phyloP scores from a whole-genome alignment of 2,888 invertebrate genomes.

The Myopa tessellatipennis region DNA sequence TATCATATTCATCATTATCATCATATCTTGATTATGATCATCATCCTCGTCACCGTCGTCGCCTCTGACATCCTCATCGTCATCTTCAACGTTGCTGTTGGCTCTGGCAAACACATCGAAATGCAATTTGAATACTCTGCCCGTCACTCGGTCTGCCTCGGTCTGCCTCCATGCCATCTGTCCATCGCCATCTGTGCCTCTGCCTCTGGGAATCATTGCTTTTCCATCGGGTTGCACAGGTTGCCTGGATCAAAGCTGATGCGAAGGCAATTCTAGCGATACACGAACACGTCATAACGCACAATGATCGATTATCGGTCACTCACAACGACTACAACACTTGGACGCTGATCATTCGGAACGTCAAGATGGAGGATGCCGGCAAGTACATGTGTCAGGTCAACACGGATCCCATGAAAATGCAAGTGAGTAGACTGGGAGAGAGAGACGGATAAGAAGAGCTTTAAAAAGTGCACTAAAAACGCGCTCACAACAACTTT shows the following conservation, averaged over 20 bases:
- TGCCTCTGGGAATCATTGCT: constrained; percentile 15
- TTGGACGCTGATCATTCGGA: constrained; percentile 90
- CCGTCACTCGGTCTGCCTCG: not conserved
- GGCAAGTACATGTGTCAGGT: constrained; percentile 96
- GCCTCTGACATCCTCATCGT: constrained; percentile 42
- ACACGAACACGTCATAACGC: constrained; percentile 93
- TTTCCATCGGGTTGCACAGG: constrained; percentile 70
- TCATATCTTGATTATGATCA: constrained; percentile 28
- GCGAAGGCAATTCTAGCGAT: constrained; percentile 93
- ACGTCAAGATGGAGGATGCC: constrained; percentile 86
- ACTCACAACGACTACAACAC: constrained; percentile 93
- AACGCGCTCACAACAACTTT: too few species aligned
- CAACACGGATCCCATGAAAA: constrained; percentile 94
- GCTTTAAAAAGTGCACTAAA: too few species aligned
- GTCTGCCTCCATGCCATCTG: not conserved
- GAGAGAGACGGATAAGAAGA: too few species aligned
- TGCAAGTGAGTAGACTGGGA: constrained; percentile 76
- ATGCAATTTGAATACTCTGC: constrained; percentile 56
- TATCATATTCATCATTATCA: constrained; percentile 25
- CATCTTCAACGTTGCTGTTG: constrained; percentile 12
- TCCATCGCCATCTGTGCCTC: constrained; percentile 40
- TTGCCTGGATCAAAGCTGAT: constrained; percentile 95
- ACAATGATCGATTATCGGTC: constrained; percentile 88
- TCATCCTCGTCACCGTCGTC: constrained; percentile 30
- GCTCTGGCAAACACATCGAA: constrained; percentile 50